These are phyloP conservation scores for Physella acuta DNA, from an alignment of 1,140 invertebrate genomes.

Conservation along the genomic window DNA sequence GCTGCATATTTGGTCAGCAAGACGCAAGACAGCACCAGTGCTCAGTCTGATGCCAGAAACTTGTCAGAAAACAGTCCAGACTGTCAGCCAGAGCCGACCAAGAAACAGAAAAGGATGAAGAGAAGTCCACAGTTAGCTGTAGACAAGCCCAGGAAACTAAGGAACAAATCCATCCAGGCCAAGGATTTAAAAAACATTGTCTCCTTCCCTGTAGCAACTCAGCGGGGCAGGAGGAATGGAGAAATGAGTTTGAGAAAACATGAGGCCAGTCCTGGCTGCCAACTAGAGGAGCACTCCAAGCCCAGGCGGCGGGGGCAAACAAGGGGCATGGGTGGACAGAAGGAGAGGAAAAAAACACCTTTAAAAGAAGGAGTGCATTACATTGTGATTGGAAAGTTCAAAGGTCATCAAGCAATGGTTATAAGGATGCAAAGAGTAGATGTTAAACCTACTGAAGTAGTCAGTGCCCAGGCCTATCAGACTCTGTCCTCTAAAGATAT, in stretches of 20 bases:
- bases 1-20: conserved; percentile 13
- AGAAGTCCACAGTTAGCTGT: background rate
- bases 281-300: background rate
- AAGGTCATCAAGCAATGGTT: conserved; percentile 43
- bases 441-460: conserved; percentile 26
- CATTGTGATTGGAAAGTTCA: conserved; percentile 48
- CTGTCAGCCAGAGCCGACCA: no score
- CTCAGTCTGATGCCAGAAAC: no score
- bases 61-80: background rate
- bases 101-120: background rate
- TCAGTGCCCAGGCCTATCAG: conserved; percentile 32
- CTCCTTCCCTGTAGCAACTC: background rate
- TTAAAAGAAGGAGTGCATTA: conserved; percentile 39
- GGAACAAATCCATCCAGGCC: background rate
- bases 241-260: conserved; percentile 2
- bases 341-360: conserved; percentile 6
- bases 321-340: background rate
- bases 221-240: conserved; percentile 6
- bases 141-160: background rate
- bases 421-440: conserved; percentile 39
- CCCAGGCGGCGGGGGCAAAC: background rate
- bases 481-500: conserved; percentile 1
- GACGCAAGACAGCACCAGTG: no score
- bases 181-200: background rate
- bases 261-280: background rate